Base-by-base conservation (phyloP, 2,797 vertebrate species). In the Peromyscus melanophrys region DNA sequence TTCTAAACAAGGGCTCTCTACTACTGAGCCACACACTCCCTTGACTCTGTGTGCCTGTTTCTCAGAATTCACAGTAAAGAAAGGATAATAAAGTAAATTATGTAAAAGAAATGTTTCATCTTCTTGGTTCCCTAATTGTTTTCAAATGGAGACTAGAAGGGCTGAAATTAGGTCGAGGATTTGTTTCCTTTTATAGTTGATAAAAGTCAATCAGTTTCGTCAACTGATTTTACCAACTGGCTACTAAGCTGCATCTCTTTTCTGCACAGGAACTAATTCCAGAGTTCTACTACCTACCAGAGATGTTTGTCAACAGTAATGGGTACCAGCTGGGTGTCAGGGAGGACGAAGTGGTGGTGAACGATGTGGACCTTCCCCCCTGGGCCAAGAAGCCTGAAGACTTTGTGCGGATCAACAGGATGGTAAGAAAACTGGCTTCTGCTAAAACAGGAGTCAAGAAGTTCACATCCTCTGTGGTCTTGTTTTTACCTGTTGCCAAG, bases 261-360 rank as follows among this genome's bases (percentile, higher is more conserved):
- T 81, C 23, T 88, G 90, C 29, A 59, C 96, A 99, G 99, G 99
- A 99, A 84, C 98, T 99, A 97, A 99, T 99, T 98, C 99, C 99
- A 17, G 99, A 99, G 98, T 99, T 99, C 99, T 99, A 99, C 98
- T 99, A 99, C 98, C 99, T 99, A 83, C 99, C 99, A 0, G 99
- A 99, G 98, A 99, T 99, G 99, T 99, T 99, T 98, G 99, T 99
- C 98, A 99, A 99, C 99, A 99, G 99, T 96, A 99, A 99, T 43
- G 99, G 99, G 57, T 99, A 99, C 98, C 99, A 99, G 96, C 98
- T 99, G 89, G 99, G 99, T 27, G 98, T 99, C 98, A 98, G 99
- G 97, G 99, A 99, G 95, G 99, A 99, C 93, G 98, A 99, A 84
- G 98, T 97, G 34, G 98, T 98, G 92, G 99, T 99, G 75, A 99